Evolutionary conservation across 2,113 vertebrate genomes (phyloP), one percentile per base, ranked within the genome.

Genomic region (Chaetodon auriga): DNA sequence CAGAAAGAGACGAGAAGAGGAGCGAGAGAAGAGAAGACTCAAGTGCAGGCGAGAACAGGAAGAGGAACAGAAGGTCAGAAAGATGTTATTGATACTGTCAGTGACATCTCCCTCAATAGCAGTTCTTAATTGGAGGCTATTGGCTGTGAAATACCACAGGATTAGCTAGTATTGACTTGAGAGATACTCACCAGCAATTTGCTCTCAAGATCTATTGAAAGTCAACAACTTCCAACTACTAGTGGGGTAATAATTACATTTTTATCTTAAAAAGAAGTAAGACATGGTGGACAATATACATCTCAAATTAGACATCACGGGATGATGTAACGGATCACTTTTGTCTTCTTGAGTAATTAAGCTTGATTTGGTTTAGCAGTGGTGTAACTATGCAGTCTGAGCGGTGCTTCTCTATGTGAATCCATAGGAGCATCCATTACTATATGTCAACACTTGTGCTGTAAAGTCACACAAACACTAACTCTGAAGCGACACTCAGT

Each of bases 91-190:
- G 90, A 93, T 87, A 91, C 85, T 82, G 89, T 85, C 90, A 90
- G 76, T 9, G 55, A 79, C 90, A 86, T 87, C 83, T 91, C 93
- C 80, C 84, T 72, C 68, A 71, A 80, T 63, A 87, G 83, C 71
- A 55, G 76, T 19, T 57, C 85, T 82, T 93, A 93, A 94, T 92
- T 93, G 92, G 90, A 90, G 84, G 87, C 87, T 88, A 90, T 86
- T 90, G 93, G 90, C 83, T 91, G 88, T 91, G 85, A 93, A 94
- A 92, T 92, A 93, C 88, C 91, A 90, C 83, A 91, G 84, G 87
- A 93, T 92, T 91, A 92, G 82, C 76, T 65, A 10, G 55, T 89
- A 90, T 87, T 88, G 90, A 91, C 82, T 69, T 79, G 90, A 72
- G 65, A 88, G 85, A 90, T 72, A 78, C 82, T 88, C 69, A 78